phyloP scores from a whole-genome alignment of 2,113 vertebrate genomes.

The Centropus bengalensis region DNA sequence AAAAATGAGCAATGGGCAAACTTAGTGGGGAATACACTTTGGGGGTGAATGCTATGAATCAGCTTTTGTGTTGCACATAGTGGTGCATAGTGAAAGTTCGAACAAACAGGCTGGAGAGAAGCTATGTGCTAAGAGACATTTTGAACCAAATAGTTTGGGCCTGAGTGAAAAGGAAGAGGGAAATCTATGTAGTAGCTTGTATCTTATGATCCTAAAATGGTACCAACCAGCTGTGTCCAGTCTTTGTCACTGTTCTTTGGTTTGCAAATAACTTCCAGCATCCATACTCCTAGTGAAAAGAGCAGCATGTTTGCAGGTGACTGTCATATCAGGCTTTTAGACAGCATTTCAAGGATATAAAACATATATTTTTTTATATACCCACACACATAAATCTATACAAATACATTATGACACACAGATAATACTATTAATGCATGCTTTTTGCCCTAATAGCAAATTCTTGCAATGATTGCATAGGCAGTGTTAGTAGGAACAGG shows the following conservation, averaged over 20 bases:
- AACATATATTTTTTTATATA: no score
- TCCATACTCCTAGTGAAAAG: not conserved
- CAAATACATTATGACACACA: not conserved
- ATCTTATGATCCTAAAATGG: not conserved
- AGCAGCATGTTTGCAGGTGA: not conserved
- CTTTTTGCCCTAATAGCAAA: not conserved
- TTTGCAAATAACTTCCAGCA: not conserved
- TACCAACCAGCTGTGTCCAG: not conserved
- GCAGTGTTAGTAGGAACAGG: not conserved
- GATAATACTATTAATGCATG: not conserved
- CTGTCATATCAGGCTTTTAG: not conserved
- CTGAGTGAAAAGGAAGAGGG: not conserved
- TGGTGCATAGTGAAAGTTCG: not conserved
- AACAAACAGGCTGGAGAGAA: not conserved
- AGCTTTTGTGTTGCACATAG: not conserved
- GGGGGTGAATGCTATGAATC: not conserved
- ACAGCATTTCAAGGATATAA: not conserved
- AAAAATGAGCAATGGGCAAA: not conserved
- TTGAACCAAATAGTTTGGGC: not conserved
- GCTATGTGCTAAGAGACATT: not conserved
- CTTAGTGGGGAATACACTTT: not conserved
- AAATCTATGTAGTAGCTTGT: not conserved
- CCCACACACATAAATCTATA: not conserved
- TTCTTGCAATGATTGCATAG: not conserved
- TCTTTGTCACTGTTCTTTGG: not conserved